A percentile compares a stretch with the other conserved stretches of the same genome.
Evolutionary conservation across 1,140 invertebrate genomes (phyloP).

Genomic region (Trissolcus basalis): DNA sequence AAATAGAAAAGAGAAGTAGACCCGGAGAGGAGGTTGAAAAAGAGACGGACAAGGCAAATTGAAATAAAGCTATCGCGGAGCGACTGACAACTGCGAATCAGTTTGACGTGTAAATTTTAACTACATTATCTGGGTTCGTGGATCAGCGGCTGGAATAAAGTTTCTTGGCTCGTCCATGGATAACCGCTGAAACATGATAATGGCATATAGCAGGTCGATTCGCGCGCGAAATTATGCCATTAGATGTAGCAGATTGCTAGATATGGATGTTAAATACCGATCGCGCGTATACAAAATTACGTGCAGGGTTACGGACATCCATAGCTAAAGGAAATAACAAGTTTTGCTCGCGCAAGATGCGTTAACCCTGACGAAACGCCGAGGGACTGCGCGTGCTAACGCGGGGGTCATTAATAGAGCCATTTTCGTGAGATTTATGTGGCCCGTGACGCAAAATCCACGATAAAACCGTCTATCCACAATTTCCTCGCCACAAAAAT

Average conservation of each 20-base stretch:
- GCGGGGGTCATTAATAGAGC: constrained; percentile 26
- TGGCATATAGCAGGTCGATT: constrained; percentile 55
- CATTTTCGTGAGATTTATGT: constrained; percentile 1
- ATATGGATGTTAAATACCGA: constrained; percentile 65
- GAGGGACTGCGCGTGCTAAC: constrained; percentile 15
- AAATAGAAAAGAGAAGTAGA: too few relatives aligned
- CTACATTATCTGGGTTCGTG: constrained; percentile 42
- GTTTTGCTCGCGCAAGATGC: constrained; percentile 7
- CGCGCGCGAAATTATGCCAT: constrained; percentile 61
- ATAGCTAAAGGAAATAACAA: constrained; percentile 29
- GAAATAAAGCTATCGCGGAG: constrained; percentile 32
- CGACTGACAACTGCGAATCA: constrained; percentile 13
- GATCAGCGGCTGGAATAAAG: constrained; percentile 50
- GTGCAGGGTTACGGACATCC: constrained; percentile 47
- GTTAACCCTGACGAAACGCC: constrained; percentile 7
- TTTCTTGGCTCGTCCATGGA: constrained; percentile 49
- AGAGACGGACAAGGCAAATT: neutral
- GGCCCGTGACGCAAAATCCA: neutral
- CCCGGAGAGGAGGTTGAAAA: neutral
- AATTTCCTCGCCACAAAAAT: too few relatives aligned
- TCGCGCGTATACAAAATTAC: constrained; percentile 56
- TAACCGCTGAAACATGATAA: constrained; percentile 60
- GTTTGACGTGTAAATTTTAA: constrained; percentile 42
- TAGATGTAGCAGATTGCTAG: constrained; percentile 59
- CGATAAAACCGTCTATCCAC: neutral